Percentiles rank a stretch among this genome's conserved stretches.
phyloP scores from a whole-genome alignment of 2,888 invertebrate species.

The Parelbella ahira region DNA sequence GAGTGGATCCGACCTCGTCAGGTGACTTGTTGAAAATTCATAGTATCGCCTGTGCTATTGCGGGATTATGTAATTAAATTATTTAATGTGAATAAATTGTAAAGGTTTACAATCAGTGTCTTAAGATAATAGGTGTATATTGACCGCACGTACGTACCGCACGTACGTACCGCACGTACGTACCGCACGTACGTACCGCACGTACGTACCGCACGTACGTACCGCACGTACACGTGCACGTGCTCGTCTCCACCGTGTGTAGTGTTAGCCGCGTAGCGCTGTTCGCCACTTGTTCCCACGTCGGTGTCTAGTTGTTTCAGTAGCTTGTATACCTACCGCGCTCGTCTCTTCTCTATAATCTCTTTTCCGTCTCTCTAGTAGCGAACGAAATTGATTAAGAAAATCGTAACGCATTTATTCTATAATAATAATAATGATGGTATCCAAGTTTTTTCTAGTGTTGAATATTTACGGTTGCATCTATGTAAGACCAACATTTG shows the following conservation, averaged over 20 bases:
- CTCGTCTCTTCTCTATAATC: constrained; percentile 34
- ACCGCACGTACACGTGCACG: too few relatives aligned
- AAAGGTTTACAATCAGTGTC: constrained; percentile 48
- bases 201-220: too few relatives aligned
- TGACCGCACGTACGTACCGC: too few relatives aligned
- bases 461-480: constrained; percentile 48
- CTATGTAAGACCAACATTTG: constrained; percentile 42
- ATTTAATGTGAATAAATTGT: constrained; percentile 28
- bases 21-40: constrained; percentile 32
- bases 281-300: constrained; percentile 50
- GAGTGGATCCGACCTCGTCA: constrained; percentile 29
- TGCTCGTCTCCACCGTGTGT: constrained; percentile 35
- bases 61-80: constrained; percentile 42
- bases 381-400: constrained; percentile 41
- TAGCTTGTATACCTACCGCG: constrained; percentile 52
- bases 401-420: constrained; percentile 56
- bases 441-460: constrained; percentile 57
- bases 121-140: constrained; percentile 59
- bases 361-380: constrained; percentile 52
- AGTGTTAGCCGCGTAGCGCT: constrained; percentile 64
- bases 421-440: constrained; percentile 38
- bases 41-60: constrained; percentile 34
- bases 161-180: too few relatives aligned
- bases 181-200: too few relatives aligned
- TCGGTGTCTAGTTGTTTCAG: constrained; percentile 67